Evolutionary conservation across 2,797 vertebrate genomes (phyloP).

Genomic region (Tolypeutes matacus): DNA sequence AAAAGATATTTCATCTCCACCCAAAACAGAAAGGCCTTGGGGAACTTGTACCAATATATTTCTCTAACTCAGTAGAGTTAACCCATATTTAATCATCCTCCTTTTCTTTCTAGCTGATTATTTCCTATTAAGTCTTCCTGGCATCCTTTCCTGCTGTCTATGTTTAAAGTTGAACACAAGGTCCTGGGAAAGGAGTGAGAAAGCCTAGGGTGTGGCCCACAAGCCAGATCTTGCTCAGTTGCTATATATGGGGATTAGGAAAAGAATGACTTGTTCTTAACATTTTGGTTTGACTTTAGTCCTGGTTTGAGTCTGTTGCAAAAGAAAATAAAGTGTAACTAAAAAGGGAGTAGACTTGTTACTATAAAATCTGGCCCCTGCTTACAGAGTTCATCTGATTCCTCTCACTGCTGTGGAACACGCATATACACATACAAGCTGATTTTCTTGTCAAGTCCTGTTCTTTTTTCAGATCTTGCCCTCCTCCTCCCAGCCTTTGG

Average conservation of each 20-base stretch:
- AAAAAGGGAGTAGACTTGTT: not conserved
- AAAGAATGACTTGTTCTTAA: slow-evolving; percentile 5
- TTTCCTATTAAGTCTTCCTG: slow-evolving; percentile 26
- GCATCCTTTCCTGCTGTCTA: not conserved
- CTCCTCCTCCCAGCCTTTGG: not conserved
- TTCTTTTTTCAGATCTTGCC: not conserved
- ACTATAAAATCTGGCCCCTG: not conserved
- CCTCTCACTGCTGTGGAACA: not conserved
- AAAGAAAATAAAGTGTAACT: not conserved
- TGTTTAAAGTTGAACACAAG: slow-evolving; percentile 2
- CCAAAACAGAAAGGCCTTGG: not conserved
- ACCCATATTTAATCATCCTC: not conserved
- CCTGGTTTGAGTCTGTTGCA: not conserved
- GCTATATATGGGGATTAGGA: not conserved
- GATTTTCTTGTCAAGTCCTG: not conserved
- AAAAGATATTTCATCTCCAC: slow-evolving; percentile 4
- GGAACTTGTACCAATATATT: not conserved
- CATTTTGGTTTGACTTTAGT: not conserved
- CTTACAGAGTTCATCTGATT: not conserved
- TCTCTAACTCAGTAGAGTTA: slow-evolving; percentile 21
- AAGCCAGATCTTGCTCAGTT: slow-evolving; percentile 1
- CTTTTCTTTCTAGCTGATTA: slow-evolving; percentile 1
- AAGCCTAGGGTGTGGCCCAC: not conserved
- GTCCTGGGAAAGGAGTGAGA: slow-evolving; percentile 47
- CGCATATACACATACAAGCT: not conserved